Evolutionary conservation across 2,888 invertebrate genomes (phyloP), one percentile per base, ranked within the genome.

Genomic region (Cantharis rufa): DNA sequence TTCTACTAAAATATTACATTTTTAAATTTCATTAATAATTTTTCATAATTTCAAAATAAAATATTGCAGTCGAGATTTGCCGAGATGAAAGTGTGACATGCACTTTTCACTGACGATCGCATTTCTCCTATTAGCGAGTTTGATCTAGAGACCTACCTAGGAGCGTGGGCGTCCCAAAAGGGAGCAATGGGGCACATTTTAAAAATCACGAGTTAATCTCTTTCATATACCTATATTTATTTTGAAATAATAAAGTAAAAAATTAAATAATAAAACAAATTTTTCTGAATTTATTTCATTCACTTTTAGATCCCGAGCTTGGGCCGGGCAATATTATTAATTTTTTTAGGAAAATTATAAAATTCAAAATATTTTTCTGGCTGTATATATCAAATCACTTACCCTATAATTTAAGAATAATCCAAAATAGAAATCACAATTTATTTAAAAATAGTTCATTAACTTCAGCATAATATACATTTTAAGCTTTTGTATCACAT

Each of bases 391-490:
- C n/a, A n/a, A n/a, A n/a, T n/a, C 2, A 24, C 71, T 71, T 66
- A 75, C 74, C 66, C 62, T 11, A 24, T 13, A 62, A 24, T 66
- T 21, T 66, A 4, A 48, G 48, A 16, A 69, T n/a, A 27, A 11
- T 62, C 69, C 15, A 3, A 16, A 15, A 4, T 16, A 15, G 15
- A 62, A 71, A 9, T 69, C 62, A 72, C 24, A 69, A 69, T 10
- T 63, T 27, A 63, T 15, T 71, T n/a, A 48, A n/a, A n/a, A 71
- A 15, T 3, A 15, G 66, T 75, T 69, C 80, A 79, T 80, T 63
- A 84, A 80, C 76, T 85, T 84, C 11, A 84, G 78, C 82, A 84
- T 84, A 75, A 84, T 84, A 74, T 79, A 85, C 78, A 82, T 83
- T 79, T 81, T 80, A 13, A 84, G 75, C 75, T 83, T 84, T 72